Evolutionary conservation across 1,140 invertebrate genomes (phyloP).

Genomic region (Drosophila sproati): DNA sequence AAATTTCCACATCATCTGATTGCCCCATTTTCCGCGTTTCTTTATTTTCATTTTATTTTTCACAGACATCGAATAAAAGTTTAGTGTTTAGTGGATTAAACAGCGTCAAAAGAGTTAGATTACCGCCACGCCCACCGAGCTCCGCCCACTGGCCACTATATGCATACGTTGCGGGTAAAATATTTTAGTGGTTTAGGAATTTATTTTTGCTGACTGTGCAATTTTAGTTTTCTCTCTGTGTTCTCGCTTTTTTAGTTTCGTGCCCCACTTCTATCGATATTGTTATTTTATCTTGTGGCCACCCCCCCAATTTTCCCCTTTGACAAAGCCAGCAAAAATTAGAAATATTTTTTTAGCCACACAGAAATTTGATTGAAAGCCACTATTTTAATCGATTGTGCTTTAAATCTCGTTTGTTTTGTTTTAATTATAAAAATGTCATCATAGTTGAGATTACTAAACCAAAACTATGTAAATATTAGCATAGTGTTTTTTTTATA

Average conservation of each 20-base stretch:
- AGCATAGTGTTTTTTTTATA: too few relatives aligned
- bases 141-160: not conserved
- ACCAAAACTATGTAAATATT: too few relatives aligned
- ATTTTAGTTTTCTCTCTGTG: slow-evolving; percentile 66
- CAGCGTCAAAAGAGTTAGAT: slow-evolving; percentile 62
- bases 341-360: slow-evolving; percentile 5
- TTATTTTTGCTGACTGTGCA: slow-evolving; percentile 76
- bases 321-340: slow-evolving; percentile 1
- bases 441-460: too few relatives aligned
- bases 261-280: slow-evolving; percentile 11
- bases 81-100: slow-evolving; percentile 67
- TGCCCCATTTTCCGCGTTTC: slow-evolving; percentile 27
- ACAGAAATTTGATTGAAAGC: slow-evolving; percentile 24
- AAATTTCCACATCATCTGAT: slow-evolving; percentile 60
- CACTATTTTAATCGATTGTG: slow-evolving; percentile 21
- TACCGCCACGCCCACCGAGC: slow-evolving; percentile 53
- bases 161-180: slow-evolving; percentile 27
- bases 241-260: slow-evolving; percentile 2
- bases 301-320: not conserved
- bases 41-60: slow-evolving; percentile 43
- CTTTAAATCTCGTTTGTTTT: not conserved
- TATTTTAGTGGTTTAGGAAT: slow-evolving; percentile 51
- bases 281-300: slow-evolving; percentile 10
- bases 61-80: slow-evolving; percentile 61
- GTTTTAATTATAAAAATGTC: too few relatives aligned